Evolutionary conservation across 2,888 invertebrate genomes (phyloP), one percentile per base, ranked within the genome.

Genomic region (Eilema griseolum): DNA sequence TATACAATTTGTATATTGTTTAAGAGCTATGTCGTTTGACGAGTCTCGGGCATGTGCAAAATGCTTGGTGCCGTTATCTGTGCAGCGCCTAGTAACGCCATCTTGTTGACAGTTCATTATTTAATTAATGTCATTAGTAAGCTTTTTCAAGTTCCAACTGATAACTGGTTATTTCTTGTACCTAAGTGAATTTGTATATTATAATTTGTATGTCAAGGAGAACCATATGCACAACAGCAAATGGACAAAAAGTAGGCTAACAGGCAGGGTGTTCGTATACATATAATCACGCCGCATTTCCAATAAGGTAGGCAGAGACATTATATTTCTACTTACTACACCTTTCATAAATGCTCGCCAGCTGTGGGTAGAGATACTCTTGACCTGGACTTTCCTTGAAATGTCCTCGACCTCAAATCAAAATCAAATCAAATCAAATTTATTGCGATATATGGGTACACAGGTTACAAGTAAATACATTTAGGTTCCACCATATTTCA

Each of bases 151-250:
- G 56, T 70, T 65, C 5, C 10, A 62, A 77, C 77, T 69, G 33
- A 77, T 77, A 61, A 65, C 46, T 61, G 65, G 56, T 63, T 52
- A 46, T 64, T 46, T n/a, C n/a, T 26, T 67, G 52, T 41, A n/a
- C n/a, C n/a, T n/a, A 23, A 63, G 24, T 28, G 10, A 28, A 63
- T 64, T n/a, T 26, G 14, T 33, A 24, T 26, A 62, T 23, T 46
- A 24, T 62, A 31, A 69, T 56, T 64, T 69, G 24, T 67, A 61
- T 72, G 67, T 70, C 69, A 71, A 52, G 67, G 60, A 33, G 68
- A 79, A 70, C 72, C 3, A 26, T 41, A 3, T 66, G 16, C 2
- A 56, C 5, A 2, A 57, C 16, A 33, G 31, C 57, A 23, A 3
- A 28, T 12, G 28, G 26, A 7, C n/a, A 14, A 46, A 7, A 46